A percentile compares a stretch with the other conserved stretches of the same genome.
Evolutionary conservation across 1,140 invertebrate genomes (phyloP).

Genomic region (Drosophila sulfurigaster): DNA sequence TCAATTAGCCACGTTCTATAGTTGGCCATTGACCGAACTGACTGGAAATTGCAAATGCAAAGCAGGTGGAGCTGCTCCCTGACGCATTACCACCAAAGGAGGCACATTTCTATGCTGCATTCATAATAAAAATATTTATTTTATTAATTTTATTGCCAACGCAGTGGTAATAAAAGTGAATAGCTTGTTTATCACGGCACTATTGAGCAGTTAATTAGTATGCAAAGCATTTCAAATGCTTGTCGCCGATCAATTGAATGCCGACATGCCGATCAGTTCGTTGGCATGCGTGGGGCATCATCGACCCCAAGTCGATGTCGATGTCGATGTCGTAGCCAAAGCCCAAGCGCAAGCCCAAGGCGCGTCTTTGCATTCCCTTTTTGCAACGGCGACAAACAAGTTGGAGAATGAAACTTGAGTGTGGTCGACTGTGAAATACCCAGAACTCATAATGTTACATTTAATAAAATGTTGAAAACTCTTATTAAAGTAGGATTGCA

Average conservation of each 20-base stretch:
- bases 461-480: too few relatives aligned
- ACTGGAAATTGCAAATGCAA: conserved; percentile 5
- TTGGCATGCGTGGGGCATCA: conserved; percentile 48
- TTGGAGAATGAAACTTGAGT: neutral
- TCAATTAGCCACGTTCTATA: neutral
- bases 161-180: conserved; percentile 44
- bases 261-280: conserved; percentile 30
- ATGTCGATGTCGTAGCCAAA: too few relatives aligned
- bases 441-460: neutral
- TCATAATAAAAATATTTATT: conserved; percentile 36
- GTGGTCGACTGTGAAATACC: neutral
- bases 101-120: conserved; percentile 13
- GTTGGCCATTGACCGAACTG: neutral
- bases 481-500: too few relatives aligned
- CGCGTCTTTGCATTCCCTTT: conserved; percentile 38
- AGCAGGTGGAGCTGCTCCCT: neutral
- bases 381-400: conserved; percentile 38
- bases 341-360: neutral
- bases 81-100: conserved; percentile 16
- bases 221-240: conserved; percentile 73
- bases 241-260: conserved; percentile 40
- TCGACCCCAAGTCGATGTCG: neutral
- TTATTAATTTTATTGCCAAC: conserved; percentile 33
- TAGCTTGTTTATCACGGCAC: neutral
- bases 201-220: conserved; percentile 50